Conservation (phyloP, 2,888 invertebrate species). For the Acleris laterana region DNA sequence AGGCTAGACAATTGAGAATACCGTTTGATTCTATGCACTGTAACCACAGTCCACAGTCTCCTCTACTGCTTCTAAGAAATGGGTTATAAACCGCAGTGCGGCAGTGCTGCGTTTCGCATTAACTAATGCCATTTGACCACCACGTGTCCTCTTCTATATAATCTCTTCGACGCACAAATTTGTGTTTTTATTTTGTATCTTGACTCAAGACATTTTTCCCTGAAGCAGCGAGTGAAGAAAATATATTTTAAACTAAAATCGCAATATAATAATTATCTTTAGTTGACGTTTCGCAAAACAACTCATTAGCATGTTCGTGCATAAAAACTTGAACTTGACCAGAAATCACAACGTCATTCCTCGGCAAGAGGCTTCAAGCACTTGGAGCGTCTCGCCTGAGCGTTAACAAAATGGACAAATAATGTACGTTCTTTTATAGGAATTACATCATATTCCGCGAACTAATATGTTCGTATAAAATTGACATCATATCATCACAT, state of each 20-base stretch:
- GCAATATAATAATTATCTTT: background rate
- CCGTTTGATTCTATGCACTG: slow-evolving; percentile 5
- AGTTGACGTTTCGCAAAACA: slow-evolving; percentile 24
- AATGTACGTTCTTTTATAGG: slow-evolving; percentile 58
- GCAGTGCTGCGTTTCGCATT: too few species aligned
- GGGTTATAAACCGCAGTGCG: too few species aligned
- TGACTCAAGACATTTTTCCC: too few species aligned
- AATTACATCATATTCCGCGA: slow-evolving; percentile 70
- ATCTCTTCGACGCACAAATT: too few species aligned
- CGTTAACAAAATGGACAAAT: slow-evolving; percentile 72
- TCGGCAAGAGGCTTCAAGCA: slow-evolving; percentile 48
- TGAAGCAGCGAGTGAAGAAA: background rate
- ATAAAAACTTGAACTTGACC: slow-evolving; percentile 75
- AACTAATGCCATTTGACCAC: too few species aligned
- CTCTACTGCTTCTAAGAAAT: too few species aligned
- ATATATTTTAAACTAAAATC: background rate
- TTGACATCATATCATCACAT: slow-evolving; percentile 35
- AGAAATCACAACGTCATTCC: slow-evolving; percentile 64
- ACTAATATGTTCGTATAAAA: slow-evolving; percentile 41
- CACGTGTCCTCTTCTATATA: too few species aligned
- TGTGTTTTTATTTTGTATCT: too few species aligned
- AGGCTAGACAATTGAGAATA: slow-evolving; percentile 3
- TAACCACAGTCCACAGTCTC: background rate
- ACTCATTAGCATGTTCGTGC: slow-evolving; percentile 33
- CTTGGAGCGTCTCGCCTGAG: slow-evolving; percentile 51